phyloP scores from a whole-genome alignment of 2,113 vertebrate genomes.

The Paraplagusia blochii region DNA sequence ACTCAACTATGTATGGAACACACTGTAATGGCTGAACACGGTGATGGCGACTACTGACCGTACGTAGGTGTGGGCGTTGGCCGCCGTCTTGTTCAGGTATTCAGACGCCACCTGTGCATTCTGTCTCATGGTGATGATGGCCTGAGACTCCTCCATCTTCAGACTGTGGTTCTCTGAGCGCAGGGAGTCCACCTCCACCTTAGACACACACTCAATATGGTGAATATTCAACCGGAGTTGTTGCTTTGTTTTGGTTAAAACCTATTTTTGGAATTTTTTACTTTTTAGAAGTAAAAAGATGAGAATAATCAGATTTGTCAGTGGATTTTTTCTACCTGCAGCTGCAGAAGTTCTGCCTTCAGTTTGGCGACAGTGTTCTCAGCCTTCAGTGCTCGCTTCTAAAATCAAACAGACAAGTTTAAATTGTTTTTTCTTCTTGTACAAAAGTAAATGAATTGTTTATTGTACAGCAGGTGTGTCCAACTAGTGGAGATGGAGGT shows the following conservation, averaged over 20 bases:
- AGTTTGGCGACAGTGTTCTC: conserved; percentile 78
- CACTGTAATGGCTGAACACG: not conserved
- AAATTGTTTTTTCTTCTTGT: not conserved
- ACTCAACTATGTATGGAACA: too few relatives aligned
- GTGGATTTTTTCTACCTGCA: conserved; percentile 73
- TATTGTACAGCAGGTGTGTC: not conserved
- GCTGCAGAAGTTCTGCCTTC: conserved; percentile 77
- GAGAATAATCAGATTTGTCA: too few relatives aligned
- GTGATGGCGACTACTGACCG: conserved; percentile 67
- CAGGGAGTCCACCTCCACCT: conserved; percentile 77
- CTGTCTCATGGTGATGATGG: conserved; percentile 75
- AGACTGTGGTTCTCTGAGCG: conserved; percentile 73
- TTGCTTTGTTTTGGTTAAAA: too few relatives aligned
- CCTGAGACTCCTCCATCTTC: conserved; percentile 70
- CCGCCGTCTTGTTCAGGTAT: conserved; percentile 76
- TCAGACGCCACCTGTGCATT: conserved; percentile 83
- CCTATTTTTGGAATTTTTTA: too few relatives aligned
- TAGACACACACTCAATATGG: not conserved
- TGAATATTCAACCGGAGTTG: not conserved
- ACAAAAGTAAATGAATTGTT: not conserved
- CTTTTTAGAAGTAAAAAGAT: too few relatives aligned
- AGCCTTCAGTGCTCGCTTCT: conserved; percentile 88
- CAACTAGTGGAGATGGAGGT: not conserved
- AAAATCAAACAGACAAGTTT: not conserved
- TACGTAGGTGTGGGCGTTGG: conserved; percentile 74